Evolutionary conservation across 1,140 invertebrate genomes (phyloP).

Genomic region (Akabosia matsudoensis): DNA sequence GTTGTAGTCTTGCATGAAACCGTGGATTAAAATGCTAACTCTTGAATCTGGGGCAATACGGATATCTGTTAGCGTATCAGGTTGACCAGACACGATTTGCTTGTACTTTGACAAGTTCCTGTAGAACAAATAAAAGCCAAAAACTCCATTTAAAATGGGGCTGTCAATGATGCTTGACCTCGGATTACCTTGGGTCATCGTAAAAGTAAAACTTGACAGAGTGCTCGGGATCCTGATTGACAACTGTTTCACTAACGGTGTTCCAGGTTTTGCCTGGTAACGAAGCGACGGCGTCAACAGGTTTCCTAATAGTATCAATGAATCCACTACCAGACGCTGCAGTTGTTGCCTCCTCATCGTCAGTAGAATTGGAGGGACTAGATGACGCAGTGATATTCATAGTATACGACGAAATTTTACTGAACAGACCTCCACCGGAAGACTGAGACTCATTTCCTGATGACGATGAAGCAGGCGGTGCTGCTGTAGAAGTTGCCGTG

Average conservation of each 20-base stretch:
- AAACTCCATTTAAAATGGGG: background rate
- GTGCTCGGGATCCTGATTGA: background rate
- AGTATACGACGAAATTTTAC: too few relatives aligned
- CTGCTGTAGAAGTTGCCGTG: too few relatives aligned
- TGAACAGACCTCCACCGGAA: too few relatives aligned
- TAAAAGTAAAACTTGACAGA: background rate
- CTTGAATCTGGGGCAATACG: background rate
- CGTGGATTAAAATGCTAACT: background rate
- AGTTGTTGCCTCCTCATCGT: too few relatives aligned
- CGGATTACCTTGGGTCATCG: slow-evolving; percentile 7
- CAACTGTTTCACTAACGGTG: background rate
- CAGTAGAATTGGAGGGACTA: too few relatives aligned
- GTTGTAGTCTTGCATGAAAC: slow-evolving; percentile 5
- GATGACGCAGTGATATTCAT: too few relatives aligned
- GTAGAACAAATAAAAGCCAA: background rate
- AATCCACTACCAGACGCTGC: background rate
- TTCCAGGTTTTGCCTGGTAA: background rate
- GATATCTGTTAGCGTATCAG: background rate
- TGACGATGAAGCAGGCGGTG: too few relatives aligned
- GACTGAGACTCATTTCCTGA: too few relatives aligned
- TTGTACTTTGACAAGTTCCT: background rate
- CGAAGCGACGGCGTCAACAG: background rate
- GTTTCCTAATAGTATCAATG: background rate
- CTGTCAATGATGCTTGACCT: background rate
- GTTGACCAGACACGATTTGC: background rate